phyloP scores from a whole-genome alignment of 2,113 vertebrate genomes.

The Cyrtonyx montezumae region DNA sequence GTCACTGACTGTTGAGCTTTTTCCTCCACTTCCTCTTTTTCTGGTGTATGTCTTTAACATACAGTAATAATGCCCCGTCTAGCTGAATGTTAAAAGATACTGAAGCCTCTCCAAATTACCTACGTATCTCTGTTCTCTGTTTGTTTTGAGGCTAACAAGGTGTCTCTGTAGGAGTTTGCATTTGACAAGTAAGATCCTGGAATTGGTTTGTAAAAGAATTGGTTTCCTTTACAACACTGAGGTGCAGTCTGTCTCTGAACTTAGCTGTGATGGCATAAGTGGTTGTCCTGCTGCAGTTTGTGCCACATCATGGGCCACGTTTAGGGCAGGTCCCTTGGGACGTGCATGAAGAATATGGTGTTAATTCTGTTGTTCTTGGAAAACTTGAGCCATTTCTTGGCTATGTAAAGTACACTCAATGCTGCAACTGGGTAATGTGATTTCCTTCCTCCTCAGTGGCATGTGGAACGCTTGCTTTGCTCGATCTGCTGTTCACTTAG shows the following conservation, averaged over 20 bases:
- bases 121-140: neutral
- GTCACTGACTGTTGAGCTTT: neutral
- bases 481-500: neutral
- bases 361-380: neutral
- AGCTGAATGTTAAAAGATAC: neutral
- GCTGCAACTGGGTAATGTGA: neutral
- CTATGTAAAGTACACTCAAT: neutral
- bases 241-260: neutral
- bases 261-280: neutral
- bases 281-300: conserved; percentile 5
- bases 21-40: neutral
- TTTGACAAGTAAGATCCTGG: neutral
- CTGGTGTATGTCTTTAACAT: neutral
- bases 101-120: neutral
- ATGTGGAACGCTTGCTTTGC: neutral
- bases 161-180: neutral
- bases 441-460: neutral
- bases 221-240: neutral
- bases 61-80: neutral
- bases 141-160: neutral
- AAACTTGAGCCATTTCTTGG: neutral
- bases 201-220: neutral
- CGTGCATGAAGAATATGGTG: neutral
- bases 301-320: neutral
- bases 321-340: neutral